phyloP scores from a whole-genome alignment of 2,797 vertebrate genomes.

The Capromys pilorides region DNA sequence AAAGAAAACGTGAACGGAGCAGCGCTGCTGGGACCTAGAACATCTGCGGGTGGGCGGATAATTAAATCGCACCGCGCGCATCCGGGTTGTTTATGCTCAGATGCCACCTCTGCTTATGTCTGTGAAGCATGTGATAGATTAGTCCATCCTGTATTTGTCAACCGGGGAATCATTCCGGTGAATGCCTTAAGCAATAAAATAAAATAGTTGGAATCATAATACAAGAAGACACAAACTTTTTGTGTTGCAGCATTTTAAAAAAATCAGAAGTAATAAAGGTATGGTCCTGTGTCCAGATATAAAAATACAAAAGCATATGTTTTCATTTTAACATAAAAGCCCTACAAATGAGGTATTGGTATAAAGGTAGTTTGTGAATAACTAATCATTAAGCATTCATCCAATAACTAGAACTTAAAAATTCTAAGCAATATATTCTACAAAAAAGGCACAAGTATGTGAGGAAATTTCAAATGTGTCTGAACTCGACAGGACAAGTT shows the following conservation, averaged over 20 bases:
- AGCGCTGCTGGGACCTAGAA: neutral
- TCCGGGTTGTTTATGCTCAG: neutral
- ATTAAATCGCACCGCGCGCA: neutral
- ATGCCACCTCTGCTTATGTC: neutral
- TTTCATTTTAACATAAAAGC: neutral
- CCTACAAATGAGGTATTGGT: neutral
- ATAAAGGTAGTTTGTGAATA: neutral
- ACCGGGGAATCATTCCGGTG: neutral
- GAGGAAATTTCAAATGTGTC: neutral
- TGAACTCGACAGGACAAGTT: neutral
- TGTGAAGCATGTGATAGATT: neutral
- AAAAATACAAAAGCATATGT: neutral
- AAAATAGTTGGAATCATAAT: neutral
- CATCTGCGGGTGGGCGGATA: no score
- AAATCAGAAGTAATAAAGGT: neutral
- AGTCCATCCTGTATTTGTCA: neutral
- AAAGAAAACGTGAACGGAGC: no score
- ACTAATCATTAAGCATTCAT: no score
- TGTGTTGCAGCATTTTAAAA: neutral
- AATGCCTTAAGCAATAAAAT: neutral
- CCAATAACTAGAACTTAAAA: neutral
- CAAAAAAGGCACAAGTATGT: neutral
- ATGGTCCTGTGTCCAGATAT: neutral
- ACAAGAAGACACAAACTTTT: neutral
- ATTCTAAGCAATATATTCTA: neutral